These are phyloP conservation scores for Habrosyne pyritoides DNA, from an alignment of 2,888 invertebrate genomes.

Conservation along the genomic window DNA sequence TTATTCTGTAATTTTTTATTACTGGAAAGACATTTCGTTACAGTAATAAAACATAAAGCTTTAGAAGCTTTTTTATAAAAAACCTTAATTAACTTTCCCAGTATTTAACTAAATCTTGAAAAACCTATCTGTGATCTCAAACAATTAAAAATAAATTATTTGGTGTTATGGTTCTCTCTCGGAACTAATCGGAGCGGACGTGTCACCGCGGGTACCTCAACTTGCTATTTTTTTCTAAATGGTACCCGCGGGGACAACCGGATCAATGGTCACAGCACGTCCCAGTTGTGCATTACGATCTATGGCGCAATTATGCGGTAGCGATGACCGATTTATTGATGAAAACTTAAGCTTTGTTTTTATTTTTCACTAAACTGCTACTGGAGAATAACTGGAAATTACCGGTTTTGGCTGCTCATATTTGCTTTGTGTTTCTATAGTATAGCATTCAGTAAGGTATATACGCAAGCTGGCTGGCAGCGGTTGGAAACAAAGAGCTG, in stretches of 20 bases:
- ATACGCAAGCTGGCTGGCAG: no score
- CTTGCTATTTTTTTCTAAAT: conserved; percentile 19
- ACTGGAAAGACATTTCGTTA: no score
- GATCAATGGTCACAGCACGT: conserved; percentile 40
- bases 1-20: no score
- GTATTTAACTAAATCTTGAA: conserved; percentile 5
- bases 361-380: neutral
- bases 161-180: conserved; percentile 46
- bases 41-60: no score
- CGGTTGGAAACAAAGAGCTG: no score
- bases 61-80: no score
- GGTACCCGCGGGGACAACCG: conserved; percentile 19
- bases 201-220: conserved; percentile 43
- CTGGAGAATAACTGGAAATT: neutral
- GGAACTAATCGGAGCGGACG: conserved; percentile 64
- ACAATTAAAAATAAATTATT: conserved; percentile 52
- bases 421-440: neutral
- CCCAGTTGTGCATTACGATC: conserved; percentile 22
- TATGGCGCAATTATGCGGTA: conserved; percentile 13
- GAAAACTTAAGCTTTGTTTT: conserved; percentile 4
- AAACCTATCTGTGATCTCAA: conserved; percentile 27
- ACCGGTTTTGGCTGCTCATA: neutral
- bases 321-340: conserved; percentile 11
- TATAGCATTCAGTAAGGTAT: no score
- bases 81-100: neutral